Evolutionary conservation across 2,113 vertebrate genomes (phyloP), one percentile per base, ranked within the genome.

Genomic region (Tonatia bakeri): DNA sequence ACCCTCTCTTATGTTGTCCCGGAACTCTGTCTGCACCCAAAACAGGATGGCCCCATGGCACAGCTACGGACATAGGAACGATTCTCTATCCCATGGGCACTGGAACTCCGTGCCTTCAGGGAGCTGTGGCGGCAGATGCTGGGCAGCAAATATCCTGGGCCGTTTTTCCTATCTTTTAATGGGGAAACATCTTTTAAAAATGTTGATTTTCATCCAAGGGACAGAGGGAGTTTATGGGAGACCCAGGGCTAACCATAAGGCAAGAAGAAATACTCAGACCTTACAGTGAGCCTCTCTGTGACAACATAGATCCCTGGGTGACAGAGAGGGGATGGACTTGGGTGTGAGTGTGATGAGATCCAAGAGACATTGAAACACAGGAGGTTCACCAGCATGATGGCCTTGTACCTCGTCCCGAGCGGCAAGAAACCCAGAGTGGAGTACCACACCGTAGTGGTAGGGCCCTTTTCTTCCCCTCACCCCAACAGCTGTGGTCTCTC

Each of bases 171-270:
- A 98, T 99, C 99, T 54, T 99, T 99, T 1, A 99, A 98, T 99
- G 43, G 56, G 99, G 50, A 99, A 99, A 99, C 97, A 96, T 99
- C 93, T 98, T 99, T 93, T 98, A 99, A 99, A 90, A 99, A 99
- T 99, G 97, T 98, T 99, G 83, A 98, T 99, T 93, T 98, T 99
- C 77, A 99, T 96, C 98, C 98, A 59, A 98, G 98, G 86, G 99
- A 99, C 97, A 98, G 99, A 97, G 98, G 98, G 95, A 99, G 98
- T 97, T 97, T 99, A 99, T 99, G 99, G 99, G 98, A 96, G 98
- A 99, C 96, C 98, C 98, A 59, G 99, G 99, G 99, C 99, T 99
- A 99, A 99, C 99, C 95, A 98, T 99, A 59, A 98, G 99, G 50
- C 92, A 99, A 6, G 98, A 99, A 5, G 99, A 99, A 50, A 50